These are phyloP conservation scores for Melanaphis sacchari DNA, from an alignment of 1,140 invertebrate genomes.

Conservation along the genomic window DNA sequence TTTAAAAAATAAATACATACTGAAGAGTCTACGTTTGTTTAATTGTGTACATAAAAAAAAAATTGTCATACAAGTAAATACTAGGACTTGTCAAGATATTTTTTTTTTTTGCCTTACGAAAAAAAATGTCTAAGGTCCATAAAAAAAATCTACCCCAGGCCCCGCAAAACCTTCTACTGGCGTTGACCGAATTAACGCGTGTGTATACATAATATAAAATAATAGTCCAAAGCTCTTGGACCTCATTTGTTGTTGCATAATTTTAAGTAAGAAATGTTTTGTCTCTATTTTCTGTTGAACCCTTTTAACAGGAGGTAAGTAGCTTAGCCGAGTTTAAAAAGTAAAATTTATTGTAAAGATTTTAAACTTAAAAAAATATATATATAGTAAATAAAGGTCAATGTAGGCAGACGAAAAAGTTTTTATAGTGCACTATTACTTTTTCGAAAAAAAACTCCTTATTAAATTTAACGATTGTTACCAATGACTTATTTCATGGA, in stretches of 20 bases:
- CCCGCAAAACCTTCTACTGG: too few relatives aligned
- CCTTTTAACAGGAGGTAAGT: background rate
- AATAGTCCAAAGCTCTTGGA: background rate
- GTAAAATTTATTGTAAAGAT: background rate
- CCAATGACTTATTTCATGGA: background rate
- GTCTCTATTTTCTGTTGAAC: background rate
- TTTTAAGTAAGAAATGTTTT: background rate
- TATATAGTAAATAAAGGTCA: background rate
- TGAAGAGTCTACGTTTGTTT: too few relatives aligned
- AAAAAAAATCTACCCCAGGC: too few relatives aligned
- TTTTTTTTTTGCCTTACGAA: too few relatives aligned
- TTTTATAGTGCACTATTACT: background rate
- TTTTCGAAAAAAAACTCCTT: background rate
- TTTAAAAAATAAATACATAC: too few relatives aligned
- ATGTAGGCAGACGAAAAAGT: background rate
- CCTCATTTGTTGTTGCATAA: background rate
- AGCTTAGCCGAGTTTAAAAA: background rate
- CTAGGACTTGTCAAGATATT: too few relatives aligned
- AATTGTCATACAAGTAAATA: too few relatives aligned
- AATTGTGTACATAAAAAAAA: too few relatives aligned
- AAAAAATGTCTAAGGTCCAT: too few relatives aligned
- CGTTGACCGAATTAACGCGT: too few relatives aligned
- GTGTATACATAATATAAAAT: background rate
- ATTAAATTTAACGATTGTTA: background rate
- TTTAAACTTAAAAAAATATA: background rate